These are phyloP conservation scores for Euura saliciscinereae DNA, from an alignment of 1,140 invertebrate species.

Conservation along the genomic window DNA sequence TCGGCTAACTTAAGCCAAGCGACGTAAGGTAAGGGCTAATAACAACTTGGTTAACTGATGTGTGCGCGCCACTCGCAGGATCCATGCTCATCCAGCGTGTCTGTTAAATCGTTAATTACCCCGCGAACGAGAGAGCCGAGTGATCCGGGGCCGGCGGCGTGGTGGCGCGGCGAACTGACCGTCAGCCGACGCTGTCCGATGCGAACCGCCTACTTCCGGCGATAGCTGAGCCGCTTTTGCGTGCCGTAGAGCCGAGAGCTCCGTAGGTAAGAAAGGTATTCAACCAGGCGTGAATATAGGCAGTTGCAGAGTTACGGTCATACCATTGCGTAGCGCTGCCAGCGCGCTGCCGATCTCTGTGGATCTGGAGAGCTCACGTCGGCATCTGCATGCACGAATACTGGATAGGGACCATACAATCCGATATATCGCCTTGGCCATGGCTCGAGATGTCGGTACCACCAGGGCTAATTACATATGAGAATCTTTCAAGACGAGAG, in stretches of 20 bases:
- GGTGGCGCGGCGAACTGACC: conserved; percentile 12
- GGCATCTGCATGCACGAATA: no score
- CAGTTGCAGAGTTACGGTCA: no score
- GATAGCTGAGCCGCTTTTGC: conserved; percentile 16
- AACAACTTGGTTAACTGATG: conserved; percentile 49
- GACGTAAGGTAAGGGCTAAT: conserved; percentile 40
- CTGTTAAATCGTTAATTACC: conserved; percentile 55
- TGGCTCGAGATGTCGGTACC: neutral
- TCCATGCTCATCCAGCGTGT: conserved; percentile 43
- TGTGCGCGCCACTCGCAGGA: conserved; percentile 21
- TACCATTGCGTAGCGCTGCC: no score
- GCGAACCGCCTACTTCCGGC: conserved; percentile 52
- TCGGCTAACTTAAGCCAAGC: conserved; percentile 18
- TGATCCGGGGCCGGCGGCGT: neutral
- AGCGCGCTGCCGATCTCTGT: no score
- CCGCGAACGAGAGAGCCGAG: conserved; percentile 12
- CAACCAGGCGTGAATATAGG: no score
- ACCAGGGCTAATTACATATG: no score
- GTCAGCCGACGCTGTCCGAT: conserved; percentile 30
- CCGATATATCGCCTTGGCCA: neutral
- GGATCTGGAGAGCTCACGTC: no score
- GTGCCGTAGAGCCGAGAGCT: no score
- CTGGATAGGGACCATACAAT: no score
- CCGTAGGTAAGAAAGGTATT: no score
- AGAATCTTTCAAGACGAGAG: no score